Evolutionary conservation across 2,888 invertebrate genomes (phyloP).

Genomic region (Ichneumoninae sp.): DNA sequence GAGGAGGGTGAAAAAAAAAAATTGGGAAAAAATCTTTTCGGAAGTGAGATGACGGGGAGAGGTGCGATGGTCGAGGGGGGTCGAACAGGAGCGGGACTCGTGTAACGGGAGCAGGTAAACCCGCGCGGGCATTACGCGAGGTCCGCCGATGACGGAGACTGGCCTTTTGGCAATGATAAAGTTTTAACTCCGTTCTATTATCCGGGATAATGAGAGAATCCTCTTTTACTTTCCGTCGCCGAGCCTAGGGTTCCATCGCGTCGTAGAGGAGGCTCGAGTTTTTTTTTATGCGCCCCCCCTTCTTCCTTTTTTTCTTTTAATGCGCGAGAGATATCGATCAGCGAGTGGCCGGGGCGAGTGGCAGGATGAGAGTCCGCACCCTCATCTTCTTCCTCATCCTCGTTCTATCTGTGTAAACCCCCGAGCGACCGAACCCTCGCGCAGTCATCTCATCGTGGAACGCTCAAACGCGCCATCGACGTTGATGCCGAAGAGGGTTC

Average conservation of each 20-base stretch:
- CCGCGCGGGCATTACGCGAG: conserved; percentile 19
- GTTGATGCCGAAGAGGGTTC: conserved; percentile 66
- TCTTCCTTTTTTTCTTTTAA: conserved; percentile 58
- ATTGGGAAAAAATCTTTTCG: conserved; percentile 42
- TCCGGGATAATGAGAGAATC: conserved; percentile 63
- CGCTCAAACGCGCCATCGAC: conserved; percentile 64
- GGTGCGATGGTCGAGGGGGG: background rate
- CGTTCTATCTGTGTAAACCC: conserved; percentile 57
- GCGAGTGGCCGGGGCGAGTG: conserved; percentile 55
- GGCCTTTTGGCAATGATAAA: conserved; percentile 56
- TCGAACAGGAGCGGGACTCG: conserved; percentile 42
- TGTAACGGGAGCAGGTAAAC: conserved; percentile 41
- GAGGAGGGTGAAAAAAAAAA: conserved; percentile 11
- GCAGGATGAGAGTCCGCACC: conserved; percentile 66
- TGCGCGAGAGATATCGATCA: conserved; percentile 72
- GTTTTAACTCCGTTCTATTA: conserved; percentile 63
- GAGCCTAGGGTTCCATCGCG: conserved; percentile 34
- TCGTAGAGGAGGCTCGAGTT: conserved; percentile 50
- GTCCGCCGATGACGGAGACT: conserved; percentile 52
- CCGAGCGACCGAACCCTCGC: conserved; percentile 53
- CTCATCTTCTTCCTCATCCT: conserved; percentile 54
- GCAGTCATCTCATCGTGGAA: conserved; percentile 57
- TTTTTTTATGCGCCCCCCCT: background rate
- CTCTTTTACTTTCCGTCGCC: conserved; percentile 49
- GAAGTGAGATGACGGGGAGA: conserved; percentile 17